Evolutionary conservation across 2,888 invertebrate genomes (phyloP).

Genomic region (Octodonta nipae): DNA sequence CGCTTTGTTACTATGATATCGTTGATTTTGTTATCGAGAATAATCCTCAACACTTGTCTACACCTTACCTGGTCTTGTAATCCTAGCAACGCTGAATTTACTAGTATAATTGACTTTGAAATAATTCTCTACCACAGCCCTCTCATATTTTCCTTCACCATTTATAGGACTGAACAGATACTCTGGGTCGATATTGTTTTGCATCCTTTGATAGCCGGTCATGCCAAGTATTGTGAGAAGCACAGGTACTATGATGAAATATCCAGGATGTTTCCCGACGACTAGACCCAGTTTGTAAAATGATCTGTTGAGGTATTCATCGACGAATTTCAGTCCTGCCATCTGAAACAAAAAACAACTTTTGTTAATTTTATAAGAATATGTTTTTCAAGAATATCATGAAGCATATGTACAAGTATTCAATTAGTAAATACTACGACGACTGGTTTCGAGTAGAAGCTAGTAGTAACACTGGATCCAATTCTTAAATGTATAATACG

Average conservation of each 20-base stretch:
- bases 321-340: slow-evolving; percentile 65
- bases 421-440: too few relatives aligned
- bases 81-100: slow-evolving; percentile 72
- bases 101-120: slow-evolving; percentile 83
- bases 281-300: slow-evolving; percentile 69
- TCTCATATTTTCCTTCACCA: slow-evolving; percentile 71
- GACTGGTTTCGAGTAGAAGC: too few relatives aligned
- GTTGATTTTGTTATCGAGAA: too few relatives aligned
- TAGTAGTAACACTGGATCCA: too few relatives aligned
- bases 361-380: too few relatives aligned
- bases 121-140: slow-evolving; percentile 65
- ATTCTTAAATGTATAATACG: too few relatives aligned
- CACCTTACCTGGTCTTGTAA: slow-evolving; percentile 65
- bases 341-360: slow-evolving; percentile 49
- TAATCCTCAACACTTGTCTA: too few relatives aligned
- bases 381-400: too few relatives aligned
- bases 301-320: slow-evolving; percentile 62
- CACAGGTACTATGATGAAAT: slow-evolving; percentile 78
- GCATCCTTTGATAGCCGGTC: slow-evolving; percentile 74
- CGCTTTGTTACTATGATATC: too few relatives aligned
- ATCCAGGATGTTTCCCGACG: slow-evolving; percentile 73
- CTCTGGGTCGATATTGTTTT: slow-evolving; percentile 86
- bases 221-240: slow-evolving; percentile 66
- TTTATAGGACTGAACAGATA: slow-evolving; percentile 82
- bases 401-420: too few relatives aligned